phyloP scores from a whole-genome alignment of 2,113 vertebrate species.

The Odocoileus hemionus region DNA sequence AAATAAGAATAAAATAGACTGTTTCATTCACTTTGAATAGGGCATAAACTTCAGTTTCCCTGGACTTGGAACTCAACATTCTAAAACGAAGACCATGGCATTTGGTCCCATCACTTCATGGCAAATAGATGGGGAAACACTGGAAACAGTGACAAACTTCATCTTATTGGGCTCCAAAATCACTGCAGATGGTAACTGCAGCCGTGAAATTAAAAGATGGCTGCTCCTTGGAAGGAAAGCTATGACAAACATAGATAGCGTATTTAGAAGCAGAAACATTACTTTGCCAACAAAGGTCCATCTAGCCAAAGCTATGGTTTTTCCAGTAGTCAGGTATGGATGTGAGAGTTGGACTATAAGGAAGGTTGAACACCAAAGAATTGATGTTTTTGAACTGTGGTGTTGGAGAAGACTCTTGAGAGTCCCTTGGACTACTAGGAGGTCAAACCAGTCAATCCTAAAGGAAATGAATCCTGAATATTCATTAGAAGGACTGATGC shows the following conservation, averaged over 20 bases:
- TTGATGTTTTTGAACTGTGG: background rate
- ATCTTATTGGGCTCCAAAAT: background rate
- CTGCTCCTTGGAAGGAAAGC: background rate
- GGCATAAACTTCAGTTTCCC: background rate
- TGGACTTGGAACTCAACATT: background rate
- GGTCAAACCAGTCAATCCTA: background rate
- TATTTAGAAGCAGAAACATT: background rate
- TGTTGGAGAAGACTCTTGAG: background rate
- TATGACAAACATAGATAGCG: background rate
- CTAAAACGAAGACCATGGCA: accelerated
- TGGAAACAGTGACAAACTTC: background rate
- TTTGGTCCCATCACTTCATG: background rate
- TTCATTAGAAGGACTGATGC: background rate
- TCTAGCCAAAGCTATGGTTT: background rate
- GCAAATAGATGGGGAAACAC: background rate
- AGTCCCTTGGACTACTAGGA: background rate
- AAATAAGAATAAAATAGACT: background rate
- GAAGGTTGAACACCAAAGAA: background rate
- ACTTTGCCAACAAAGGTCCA: background rate
- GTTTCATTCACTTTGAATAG: background rate
- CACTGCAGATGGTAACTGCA: background rate
- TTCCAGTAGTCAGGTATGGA: background rate
- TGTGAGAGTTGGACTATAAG: background rate
- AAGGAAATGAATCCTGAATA: background rate
- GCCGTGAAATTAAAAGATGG: background rate